A percentile compares a stretch with the other conserved stretches of the same genome.
phyloP scores from a whole-genome alignment of 2,888 invertebrate genomes.

The Steromphala cineraria region DNA sequence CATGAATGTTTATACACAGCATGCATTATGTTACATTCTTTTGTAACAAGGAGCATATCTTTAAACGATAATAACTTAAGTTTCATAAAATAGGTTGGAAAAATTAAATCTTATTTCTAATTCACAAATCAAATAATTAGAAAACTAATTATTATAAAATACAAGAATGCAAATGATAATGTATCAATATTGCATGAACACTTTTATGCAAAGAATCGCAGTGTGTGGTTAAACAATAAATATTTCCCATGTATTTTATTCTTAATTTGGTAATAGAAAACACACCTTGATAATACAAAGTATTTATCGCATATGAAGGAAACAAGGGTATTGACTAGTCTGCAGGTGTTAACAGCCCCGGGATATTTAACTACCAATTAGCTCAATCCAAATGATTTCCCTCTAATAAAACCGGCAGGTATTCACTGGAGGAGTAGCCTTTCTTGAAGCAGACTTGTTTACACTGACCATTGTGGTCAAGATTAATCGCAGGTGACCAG shows the following conservation, averaged over 20 bases:
- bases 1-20: too few species aligned
- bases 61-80: too few species aligned
- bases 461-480: background rate
- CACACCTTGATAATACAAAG: background rate
- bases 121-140: too few species aligned
- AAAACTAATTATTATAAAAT: too few species aligned
- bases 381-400: constrained; percentile 6
- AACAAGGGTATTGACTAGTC: background rate
- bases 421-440: background rate
- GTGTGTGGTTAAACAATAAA: background rate
- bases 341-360: background rate
- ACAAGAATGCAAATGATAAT: too few species aligned
- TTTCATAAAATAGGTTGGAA: too few species aligned
- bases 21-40: too few species aligned
- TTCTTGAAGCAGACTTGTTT: background rate
- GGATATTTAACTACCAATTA: background rate
- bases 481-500: background rate
- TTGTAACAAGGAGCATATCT: too few species aligned
- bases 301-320: background rate
- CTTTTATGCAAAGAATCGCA: too few species aligned
- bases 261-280: background rate
- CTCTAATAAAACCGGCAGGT: background rate
- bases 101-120: too few species aligned
- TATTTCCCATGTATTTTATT: background rate
- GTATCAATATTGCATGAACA: too few species aligned